phyloP scores from a whole-genome alignment of 92 coral and sea anemone genomes.

The Zoanthus sociatus region DNA sequence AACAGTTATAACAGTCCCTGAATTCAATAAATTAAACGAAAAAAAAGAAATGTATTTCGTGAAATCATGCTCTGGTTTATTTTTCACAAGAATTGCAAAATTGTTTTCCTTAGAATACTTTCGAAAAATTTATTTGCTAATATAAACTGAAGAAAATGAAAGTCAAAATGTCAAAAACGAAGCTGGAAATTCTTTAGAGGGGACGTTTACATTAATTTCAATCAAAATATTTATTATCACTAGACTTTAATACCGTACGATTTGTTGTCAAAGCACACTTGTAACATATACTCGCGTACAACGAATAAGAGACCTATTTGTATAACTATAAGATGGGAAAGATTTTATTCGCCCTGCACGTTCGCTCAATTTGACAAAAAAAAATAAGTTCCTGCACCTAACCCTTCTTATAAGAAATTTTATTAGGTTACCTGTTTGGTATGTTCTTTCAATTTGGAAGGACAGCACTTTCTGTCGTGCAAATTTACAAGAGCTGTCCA shows the following conservation, averaged over 20 bases:
- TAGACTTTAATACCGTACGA: background rate
- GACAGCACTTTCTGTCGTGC: constrained; percentile 53
- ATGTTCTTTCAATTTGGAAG: constrained; percentile 52
- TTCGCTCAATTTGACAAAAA: background rate
- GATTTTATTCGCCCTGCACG: background rate
- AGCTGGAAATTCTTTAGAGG: background rate
- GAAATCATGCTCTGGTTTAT: background rate
- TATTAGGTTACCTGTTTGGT: constrained; percentile 43
- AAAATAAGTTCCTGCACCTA: background rate
- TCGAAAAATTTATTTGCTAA: background rate
- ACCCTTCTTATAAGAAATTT: background rate
- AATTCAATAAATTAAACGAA: background rate
- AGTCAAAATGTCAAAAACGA: background rate
- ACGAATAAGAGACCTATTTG: background rate
- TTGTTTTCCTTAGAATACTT: background rate
- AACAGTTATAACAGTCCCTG: background rate
- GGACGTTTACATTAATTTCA: background rate
- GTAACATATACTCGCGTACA: background rate
- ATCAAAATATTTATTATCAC: background rate
- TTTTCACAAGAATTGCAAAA: background rate
- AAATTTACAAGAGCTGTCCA: constrained; percentile 60
- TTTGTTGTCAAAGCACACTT: background rate
- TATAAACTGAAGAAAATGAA: background rate
- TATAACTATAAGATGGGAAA: background rate
- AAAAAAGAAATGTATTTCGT: background rate